Conservation (phyloP, 2,797 vertebrate genomes). For the Acrossocheilus wenchowensis region DNA sequence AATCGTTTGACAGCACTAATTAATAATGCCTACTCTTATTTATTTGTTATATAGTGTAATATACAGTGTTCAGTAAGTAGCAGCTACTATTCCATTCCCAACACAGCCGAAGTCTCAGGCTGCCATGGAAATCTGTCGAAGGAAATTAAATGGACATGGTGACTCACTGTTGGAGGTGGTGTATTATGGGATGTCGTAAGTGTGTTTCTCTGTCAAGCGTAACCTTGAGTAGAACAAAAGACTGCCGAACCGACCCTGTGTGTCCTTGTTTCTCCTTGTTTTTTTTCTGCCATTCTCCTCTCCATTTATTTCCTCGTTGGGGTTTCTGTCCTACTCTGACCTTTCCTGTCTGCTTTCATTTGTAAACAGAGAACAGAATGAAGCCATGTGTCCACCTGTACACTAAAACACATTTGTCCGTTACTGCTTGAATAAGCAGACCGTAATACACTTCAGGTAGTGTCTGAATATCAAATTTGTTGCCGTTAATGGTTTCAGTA, state of each 20-base stretch:
- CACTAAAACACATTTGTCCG: constrained; percentile 13
- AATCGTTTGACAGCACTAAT: no score
- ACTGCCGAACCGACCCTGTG: neutral
- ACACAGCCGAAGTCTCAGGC: neutral
- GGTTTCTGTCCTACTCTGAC: constrained; percentile 37
- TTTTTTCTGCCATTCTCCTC: neutral
- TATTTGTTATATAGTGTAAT: neutral
- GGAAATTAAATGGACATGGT: neutral
- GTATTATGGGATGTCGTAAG: constrained; percentile 39
- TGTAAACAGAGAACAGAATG: neutral
- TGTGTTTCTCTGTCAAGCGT: constrained; percentile 22
- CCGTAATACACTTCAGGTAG: neutral
- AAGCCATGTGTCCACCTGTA: constrained; percentile 4
- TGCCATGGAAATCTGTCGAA: neutral
- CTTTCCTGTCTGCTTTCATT: constrained; percentile 50
- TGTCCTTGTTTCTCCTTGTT: constrained; percentile 5
- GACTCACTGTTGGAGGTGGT: neutral
- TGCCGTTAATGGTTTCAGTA: neutral
- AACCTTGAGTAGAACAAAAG: constrained; percentile 54
- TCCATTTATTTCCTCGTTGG: constrained; percentile 11
- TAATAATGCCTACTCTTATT: neutral
- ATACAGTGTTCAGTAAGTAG: neutral
- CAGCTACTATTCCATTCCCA: neutral
- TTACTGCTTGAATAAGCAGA: constrained; percentile 6
- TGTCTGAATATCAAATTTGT: neutral